These are phyloP conservation scores for Nasonia oneida DNA, from an alignment of 2,888 invertebrate species.

Conservation along the genomic window DNA sequence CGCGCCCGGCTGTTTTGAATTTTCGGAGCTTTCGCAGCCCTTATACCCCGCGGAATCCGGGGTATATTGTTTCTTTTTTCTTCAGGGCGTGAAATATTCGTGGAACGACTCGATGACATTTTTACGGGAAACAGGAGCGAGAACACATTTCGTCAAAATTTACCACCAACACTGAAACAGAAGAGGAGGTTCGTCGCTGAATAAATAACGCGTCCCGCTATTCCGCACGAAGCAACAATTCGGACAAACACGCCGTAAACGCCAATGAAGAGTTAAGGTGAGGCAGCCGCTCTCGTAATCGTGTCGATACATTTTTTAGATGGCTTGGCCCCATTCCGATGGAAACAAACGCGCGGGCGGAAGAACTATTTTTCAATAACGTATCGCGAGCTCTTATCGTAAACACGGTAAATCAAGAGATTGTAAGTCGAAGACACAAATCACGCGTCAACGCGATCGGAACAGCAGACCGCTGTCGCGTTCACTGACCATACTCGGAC, in stretches of 20 bases:
- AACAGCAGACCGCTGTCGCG: background rate
- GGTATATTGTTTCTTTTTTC: background rate
- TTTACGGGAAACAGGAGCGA: background rate
- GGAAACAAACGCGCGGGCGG: background rate
- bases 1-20: constrained; percentile 4
- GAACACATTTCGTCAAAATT: background rate
- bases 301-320: background rate
- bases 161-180: background rate
- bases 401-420: background rate
- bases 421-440: background rate
- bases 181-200: background rate
- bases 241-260: background rate
- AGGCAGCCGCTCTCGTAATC: background rate
- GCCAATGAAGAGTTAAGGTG: constrained; percentile 18
- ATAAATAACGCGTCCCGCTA: background rate
- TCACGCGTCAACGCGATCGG: background rate
- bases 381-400: background rate
- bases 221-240: no score
- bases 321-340: background rate
- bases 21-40: background rate
- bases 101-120: background rate
- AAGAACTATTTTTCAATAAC: background rate
- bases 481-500: background rate
- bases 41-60: background rate
- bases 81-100: background rate